Base-by-base conservation (phyloP, 2,888 invertebrate species). In the Stegana nigrithorax region DNA sequence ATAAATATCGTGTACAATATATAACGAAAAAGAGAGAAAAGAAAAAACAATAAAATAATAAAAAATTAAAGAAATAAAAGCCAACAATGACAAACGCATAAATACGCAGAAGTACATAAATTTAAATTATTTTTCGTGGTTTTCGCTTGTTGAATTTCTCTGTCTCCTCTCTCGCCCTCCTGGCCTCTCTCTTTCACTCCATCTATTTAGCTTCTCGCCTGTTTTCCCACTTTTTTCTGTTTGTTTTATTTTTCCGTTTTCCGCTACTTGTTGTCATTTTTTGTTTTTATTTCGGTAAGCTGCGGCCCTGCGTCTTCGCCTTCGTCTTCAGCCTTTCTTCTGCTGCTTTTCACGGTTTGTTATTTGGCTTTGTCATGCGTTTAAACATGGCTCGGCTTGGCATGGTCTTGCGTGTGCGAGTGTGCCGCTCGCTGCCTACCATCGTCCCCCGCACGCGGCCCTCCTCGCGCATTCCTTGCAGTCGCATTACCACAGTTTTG, bases 121-220 rank as follows among this genome's bases (percentile, higher is more conserved):
- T 76, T 79, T 79, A 79, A 75, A 76, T 76, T 77, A 79, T 79
- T 69, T 68, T 77, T 77, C 67, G 70, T 72, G 72, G 73, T 74
- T n/a, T n/a, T 51, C 25, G 47, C 47, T 47, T 47, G 47, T 47
- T 47, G 25, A 23, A 47, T 47, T 47, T n/a, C n/a, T n/a, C n/a
- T n/a, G n/a, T n/a, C n/a, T n/a, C n/a, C n/a, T n/a, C n/a, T n/a
- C n/a, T n/a, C n/a, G n/a, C 44, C 10, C 44, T 17, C 10, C 10
- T 44, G 51, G 47, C 50, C 14, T 36, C 10, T 23, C 3, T 23
- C 12, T 45, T 21, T 45, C 45, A 2, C 21, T 21, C n/a, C n/a
- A n/a, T n/a, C n/a, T n/a, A n/a, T 45, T 47, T 14, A 17, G 36
- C n/a, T 36, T n/a, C 36, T 4, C 44, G 17, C 23, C n/a, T 23